phyloP scores from a whole-genome alignment of 2,113 vertebrate species.

The Apeltes quadracus region DNA sequence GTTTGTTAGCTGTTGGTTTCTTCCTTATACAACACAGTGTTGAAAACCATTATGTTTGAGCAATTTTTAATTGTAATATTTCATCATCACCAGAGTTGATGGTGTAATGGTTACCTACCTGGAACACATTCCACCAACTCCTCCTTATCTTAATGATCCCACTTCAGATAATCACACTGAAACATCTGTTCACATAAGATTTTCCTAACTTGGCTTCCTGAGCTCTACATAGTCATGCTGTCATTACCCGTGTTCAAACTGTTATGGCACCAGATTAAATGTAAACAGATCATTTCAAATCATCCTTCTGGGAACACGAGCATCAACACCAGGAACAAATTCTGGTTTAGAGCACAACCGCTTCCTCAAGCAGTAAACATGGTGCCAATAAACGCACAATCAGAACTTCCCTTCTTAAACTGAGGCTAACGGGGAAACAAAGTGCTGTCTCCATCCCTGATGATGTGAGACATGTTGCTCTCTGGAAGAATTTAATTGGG shows the following conservation, averaged over 20 bases:
- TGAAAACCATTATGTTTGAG: no score
- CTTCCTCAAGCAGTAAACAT: slow-evolving; percentile 37
- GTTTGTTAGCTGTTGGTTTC: background rate
- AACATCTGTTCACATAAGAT: no score
- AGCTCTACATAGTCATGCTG: background rate
- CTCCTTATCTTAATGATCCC: background rate
- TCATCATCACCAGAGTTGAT: background rate
- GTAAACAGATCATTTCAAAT: background rate
- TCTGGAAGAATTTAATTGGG: slow-evolving; percentile 58
- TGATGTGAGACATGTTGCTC: slow-evolving; percentile 41
- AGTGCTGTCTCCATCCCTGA: slow-evolving; percentile 26
- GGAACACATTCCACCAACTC: no score
- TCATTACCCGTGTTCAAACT: background rate
- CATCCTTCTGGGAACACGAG: background rate
- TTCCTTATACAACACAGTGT: background rate
- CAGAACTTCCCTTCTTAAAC: slow-evolving; percentile 21
- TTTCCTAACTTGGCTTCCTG: no score
- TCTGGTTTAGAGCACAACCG: background rate
- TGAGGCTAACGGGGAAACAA: slow-evolving; percentile 2
- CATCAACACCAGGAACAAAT: background rate
- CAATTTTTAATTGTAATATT: no score
- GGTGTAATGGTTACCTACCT: background rate
- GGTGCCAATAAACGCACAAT: slow-evolving; percentile 35
- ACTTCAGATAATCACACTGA: background rate
- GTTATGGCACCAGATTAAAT: background rate